Evolutionary conservation across 2,113 vertebrate genomes (phyloP).

Genomic region (Meles meles): DNA sequence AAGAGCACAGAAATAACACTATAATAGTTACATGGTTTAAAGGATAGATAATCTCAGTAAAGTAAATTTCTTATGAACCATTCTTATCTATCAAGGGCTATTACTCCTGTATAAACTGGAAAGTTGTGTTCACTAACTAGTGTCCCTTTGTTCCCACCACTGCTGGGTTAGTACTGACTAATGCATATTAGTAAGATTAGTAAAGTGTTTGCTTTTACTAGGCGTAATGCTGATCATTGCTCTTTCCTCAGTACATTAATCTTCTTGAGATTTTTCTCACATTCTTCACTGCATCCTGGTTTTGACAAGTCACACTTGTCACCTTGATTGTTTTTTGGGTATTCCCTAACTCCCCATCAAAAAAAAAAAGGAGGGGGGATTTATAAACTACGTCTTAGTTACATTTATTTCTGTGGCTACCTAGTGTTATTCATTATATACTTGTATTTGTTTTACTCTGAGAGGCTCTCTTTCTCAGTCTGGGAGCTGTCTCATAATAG

Average conservation of each 20-base stretch:
- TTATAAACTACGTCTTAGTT: neutral
- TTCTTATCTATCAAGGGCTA: neutral
- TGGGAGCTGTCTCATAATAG: neutral
- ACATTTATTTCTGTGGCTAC: neutral
- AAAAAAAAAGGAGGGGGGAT: neutral
- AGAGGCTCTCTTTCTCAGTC: neutral
- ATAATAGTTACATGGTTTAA: neutral
- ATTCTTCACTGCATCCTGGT: neutral
- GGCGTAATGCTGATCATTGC: neutral
- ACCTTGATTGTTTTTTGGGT: neutral
- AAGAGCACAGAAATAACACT: neutral
- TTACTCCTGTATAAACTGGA: neutral
- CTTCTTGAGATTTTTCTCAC: neutral
- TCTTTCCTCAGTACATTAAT: neutral
- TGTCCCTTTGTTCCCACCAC: neutral
- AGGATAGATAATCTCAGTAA: neutral
- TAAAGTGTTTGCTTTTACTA: neutral
- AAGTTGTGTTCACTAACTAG: neutral
- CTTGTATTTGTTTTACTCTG: neutral
- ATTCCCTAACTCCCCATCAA: neutral
- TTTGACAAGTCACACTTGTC: neutral
- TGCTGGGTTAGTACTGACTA: neutral
- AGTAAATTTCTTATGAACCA: neutral
- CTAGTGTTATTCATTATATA: neutral
- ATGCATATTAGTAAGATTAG: neutral